Evolutionary conservation across 2,888 invertebrate genomes (phyloP), one percentile per base, ranked within the genome.

Genomic region (Dichetophora obliterata): DNA sequence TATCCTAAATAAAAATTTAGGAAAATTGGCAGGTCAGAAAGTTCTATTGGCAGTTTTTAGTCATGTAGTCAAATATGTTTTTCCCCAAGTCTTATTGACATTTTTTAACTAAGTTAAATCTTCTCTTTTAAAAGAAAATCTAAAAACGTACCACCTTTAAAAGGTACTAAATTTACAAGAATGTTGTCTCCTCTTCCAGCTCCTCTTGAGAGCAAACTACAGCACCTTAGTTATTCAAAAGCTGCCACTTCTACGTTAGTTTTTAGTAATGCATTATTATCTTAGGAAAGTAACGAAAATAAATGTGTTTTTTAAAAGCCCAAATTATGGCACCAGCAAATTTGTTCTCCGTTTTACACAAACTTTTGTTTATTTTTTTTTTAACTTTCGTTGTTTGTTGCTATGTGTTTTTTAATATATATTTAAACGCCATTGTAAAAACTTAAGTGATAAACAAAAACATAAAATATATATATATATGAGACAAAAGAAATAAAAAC

Each of bases 361-460:
- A 48, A 71, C 54, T 27, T 68, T 24, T 34, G 11, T 31, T 72
- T 72, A 19, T 75, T 14, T 75, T 59, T n/a, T 43, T 70, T 59
- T 22, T 68, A 22, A 22, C 2, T 31, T 27, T 19, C 16, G 37
- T 24, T 59, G 52, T 73, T 75, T 27, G 52, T 50, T 31, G 61
- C 57, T 77, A 75, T 84, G 81, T 85, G 82, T 80, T 82, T 82
- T 79, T 80, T 59, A 77, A 77, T 61, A 65, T 81, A 76, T 78
- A 82, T 82, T 82, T 81, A 87, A 86, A 84, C 87, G 88, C 88
- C 88, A 87, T 88, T 88, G 88, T 88, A 88, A 86, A 88, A 88
- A 87, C 83, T 78, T 88, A 87, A 88, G 87, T 88, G 88, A 88
- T 88, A 87, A 83, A 84, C 19, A 83, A 48, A 70, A 77, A 70